Evolutionary conservation across 1,140 invertebrate genomes (phyloP).

Genomic region (Drosophila nebulosa): DNA sequence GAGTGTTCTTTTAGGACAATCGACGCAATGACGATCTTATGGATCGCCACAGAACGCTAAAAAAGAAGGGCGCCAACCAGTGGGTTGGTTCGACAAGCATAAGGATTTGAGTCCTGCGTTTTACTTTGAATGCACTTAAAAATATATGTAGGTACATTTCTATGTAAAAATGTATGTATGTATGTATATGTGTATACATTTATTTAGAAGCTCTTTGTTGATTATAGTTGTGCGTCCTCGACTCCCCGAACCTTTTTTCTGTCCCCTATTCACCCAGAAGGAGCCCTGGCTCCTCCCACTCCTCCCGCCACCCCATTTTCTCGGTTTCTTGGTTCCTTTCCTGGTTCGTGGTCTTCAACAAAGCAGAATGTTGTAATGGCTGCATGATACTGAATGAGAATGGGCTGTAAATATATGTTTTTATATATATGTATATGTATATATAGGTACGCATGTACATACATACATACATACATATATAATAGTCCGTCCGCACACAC

Average conservation of each 20-base stretch:
- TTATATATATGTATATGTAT: conserved; percentile 1
- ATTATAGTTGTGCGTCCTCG: conserved; percentile 7
- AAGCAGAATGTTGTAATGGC: conserved; percentile 18
- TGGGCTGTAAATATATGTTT: neutral
- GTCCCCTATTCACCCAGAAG: neutral
- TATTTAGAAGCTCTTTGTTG: conserved; percentile 6
- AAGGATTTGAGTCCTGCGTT: neutral
- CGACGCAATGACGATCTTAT: neutral
- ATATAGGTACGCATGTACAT: conserved; percentile 19
- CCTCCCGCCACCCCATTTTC: neutral
- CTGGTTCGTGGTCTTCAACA: conserved; percentile 12
- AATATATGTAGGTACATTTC: neutral
- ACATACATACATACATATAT: neutral
- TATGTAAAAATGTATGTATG: neutral
- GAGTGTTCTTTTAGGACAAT: neutral
- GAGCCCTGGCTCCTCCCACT: neutral
- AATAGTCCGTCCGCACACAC: neutral
- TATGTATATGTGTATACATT: too few relatives aligned
- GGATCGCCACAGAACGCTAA: neutral
- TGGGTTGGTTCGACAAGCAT: too few relatives aligned
- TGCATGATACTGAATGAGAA: neutral
- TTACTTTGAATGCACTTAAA: neutral
- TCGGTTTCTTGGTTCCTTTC: neutral
- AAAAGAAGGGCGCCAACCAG: too few relatives aligned
- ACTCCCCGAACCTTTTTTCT: neutral